phyloP scores from a whole-genome alignment of 2,888 invertebrate genomes.

The Philonicus albiceps region DNA sequence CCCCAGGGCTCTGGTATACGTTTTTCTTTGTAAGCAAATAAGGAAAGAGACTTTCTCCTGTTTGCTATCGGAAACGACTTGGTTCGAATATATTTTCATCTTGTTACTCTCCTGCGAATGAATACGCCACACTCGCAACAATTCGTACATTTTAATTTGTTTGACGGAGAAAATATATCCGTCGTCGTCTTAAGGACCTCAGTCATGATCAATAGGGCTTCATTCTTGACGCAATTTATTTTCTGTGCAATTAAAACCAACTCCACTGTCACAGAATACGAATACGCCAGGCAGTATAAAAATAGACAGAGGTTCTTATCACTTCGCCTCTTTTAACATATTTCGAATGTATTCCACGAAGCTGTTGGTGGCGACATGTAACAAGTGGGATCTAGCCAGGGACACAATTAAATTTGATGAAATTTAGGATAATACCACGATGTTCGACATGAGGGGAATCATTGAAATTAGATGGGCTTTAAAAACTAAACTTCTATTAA shows the following conservation, averaged over 20 bases:
- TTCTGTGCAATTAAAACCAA: conserved; percentile 26
- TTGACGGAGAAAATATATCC: conserved; percentile 10
- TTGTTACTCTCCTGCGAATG: conserved; percentile 7
- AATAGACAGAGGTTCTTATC: neutral
- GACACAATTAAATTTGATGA: neutral
- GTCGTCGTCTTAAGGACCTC: neutral
- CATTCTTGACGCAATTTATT: conserved; percentile 14
- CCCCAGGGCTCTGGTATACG: neutral
- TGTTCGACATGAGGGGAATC: neutral
- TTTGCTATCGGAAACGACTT: conserved; percentile 30
- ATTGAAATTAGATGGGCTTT: neutral
- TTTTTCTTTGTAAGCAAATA: conserved; percentile 33
- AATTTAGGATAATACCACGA: neutral
- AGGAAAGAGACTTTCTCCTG: conserved; percentile 20
- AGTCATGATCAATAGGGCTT: conserved; percentile 23
- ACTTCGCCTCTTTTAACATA: neutral
- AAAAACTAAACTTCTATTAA: neutral
- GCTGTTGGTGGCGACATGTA: neutral
- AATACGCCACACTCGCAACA: conserved; percentile 18
- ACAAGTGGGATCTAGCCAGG: neutral
- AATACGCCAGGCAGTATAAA: neutral
- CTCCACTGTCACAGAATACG: neutral
- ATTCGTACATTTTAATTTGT: conserved; percentile 32
- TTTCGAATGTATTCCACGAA: neutral
- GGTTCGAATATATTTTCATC: conserved; percentile 16